phyloP scores from a whole-genome alignment of 2,888 invertebrate species.

The Podabrus alpinus region DNA sequence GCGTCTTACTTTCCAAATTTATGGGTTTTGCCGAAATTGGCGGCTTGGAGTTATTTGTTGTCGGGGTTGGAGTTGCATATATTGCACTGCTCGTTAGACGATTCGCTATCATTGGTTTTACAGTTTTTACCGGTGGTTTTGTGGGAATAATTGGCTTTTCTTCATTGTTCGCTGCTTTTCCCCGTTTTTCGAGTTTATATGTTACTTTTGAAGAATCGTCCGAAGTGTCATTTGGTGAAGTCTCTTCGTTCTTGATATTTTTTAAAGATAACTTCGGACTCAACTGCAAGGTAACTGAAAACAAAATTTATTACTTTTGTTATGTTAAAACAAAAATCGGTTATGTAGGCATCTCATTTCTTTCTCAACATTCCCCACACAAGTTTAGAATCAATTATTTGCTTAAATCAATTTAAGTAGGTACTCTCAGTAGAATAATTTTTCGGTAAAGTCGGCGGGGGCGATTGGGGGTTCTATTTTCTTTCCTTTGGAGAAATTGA shows the following conservation, averaged over 20 bases:
- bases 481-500: too few relatives aligned
- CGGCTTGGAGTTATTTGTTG: conserved; percentile 49
- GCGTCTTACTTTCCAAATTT: conserved; percentile 51
- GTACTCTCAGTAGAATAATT: too few relatives aligned
- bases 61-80: conserved; percentile 75
- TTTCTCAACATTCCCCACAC: too few relatives aligned
- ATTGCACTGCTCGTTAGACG: conserved; percentile 63
- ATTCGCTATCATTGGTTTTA: conserved; percentile 60
- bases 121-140: conserved; percentile 67
- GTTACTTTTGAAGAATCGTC: conserved; percentile 50
- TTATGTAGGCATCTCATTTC: background rate
- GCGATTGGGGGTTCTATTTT: too few relatives aligned
- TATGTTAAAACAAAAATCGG: background rate
- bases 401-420: too few relatives aligned
- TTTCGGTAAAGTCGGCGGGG: too few relatives aligned
- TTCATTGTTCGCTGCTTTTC: conserved; percentile 60
- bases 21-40: conserved; percentile 59
- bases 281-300: conserved; percentile 58
- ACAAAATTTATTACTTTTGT: background rate
- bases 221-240: conserved; percentile 51
- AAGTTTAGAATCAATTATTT: background rate
- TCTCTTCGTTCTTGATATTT: conserved; percentile 53
- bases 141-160: conserved; percentile 74
- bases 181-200: conserved; percentile 56
- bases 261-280: conserved; percentile 68